phyloP scores from a whole-genome alignment of 2,888 invertebrate species.

The Clunio marinus region DNA sequence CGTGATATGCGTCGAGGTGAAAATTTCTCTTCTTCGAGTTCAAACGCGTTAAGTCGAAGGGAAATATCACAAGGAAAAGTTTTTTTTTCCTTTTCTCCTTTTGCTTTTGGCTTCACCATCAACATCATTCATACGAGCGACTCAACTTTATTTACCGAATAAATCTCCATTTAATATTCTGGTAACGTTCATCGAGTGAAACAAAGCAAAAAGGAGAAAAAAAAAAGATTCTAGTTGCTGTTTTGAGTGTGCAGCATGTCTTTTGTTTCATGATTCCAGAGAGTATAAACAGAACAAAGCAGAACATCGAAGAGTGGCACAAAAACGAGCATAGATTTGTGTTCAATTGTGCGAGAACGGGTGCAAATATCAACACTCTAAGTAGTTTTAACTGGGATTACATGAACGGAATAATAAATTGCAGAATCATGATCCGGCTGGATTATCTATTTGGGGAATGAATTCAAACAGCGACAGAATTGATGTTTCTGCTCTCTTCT shows the following conservation, averaged over 20 bases:
- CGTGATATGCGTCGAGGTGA: constrained; percentile 8
- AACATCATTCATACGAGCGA: constrained; percentile 17
- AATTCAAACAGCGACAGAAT: background rate
- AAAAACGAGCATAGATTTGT: constrained; percentile 19
- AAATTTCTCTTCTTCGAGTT: background rate
- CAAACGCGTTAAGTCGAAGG: background rate
- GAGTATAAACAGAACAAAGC: background rate
- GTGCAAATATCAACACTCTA: constrained; percentile 38
- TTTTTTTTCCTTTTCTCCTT: background rate
- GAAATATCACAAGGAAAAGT: background rate
- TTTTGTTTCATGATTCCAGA: background rate
- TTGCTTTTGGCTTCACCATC: background rate
- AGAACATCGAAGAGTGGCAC: background rate
- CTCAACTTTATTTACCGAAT: constrained; percentile 35
- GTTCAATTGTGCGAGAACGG: constrained; percentile 38
- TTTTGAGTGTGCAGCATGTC: background rate
- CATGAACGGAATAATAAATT: constrained; percentile 30
- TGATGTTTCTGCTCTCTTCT: too few relatives aligned
- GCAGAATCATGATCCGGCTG: constrained; percentile 12
- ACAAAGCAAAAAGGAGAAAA: background rate
- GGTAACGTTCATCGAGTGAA: constrained; percentile 23
- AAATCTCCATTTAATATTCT: constrained; percentile 39
- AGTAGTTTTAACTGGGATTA: constrained; percentile 20
- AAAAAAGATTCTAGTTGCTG: background rate
- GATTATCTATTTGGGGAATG: constrained; percentile 9